phyloP scores from a whole-genome alignment of 2,113 vertebrate genomes.

The Leucosticte australis region DNA sequence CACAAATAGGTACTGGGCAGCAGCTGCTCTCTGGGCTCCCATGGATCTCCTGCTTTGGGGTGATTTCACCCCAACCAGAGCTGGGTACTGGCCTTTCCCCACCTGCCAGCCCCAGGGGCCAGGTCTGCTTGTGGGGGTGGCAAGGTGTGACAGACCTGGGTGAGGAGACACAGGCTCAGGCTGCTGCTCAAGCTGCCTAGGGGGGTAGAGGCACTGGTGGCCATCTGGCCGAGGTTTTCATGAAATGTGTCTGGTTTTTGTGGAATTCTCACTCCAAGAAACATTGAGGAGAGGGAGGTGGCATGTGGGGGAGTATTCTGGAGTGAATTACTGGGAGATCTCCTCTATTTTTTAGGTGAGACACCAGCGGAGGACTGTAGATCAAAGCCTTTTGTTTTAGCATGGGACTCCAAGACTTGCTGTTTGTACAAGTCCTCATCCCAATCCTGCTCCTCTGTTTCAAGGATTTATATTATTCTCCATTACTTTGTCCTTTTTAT shows the following conservation, averaged over 20 bases:
- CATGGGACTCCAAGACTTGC: not conserved
- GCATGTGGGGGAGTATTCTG: not conserved
- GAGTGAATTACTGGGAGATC: not conserved
- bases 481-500: not conserved
- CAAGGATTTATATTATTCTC: not conserved
- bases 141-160: not conserved
- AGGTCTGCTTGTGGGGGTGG: not conserved
- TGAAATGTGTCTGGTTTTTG: not conserved
- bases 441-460: not conserved
- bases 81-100: not conserved
- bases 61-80: not conserved
- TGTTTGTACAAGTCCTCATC: not conserved
- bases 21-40: rapidly evolving
- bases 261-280: not conserved
- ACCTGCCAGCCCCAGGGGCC: not conserved
- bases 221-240: not conserved
- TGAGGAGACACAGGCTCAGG: not conserved
- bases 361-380: not conserved
- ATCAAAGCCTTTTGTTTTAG: not conserved
- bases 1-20: rapidly evolving
- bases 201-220: not conserved
- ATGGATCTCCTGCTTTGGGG: not conserved
- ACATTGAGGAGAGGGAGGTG: not conserved
- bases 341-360: not conserved
- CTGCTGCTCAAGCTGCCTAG: not conserved